Percentiles rank a stretch among this genome's conserved stretches.
phyloP scores from a whole-genome alignment of 2,888 invertebrate genomes.

The Chrysolina americana region DNA sequence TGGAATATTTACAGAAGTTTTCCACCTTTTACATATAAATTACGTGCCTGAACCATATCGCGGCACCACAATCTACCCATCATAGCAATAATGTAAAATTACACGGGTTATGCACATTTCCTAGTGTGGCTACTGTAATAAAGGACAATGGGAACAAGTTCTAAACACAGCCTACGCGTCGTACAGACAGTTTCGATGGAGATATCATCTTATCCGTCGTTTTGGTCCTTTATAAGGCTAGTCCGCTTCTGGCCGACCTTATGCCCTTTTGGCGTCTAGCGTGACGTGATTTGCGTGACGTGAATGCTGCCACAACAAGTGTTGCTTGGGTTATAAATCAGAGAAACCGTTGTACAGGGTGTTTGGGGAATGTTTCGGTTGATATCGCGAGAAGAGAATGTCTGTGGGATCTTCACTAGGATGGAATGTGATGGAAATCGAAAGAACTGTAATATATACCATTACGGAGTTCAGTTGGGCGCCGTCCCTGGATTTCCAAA shows the following conservation, averaged over 20 bases:
- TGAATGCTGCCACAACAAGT: slow-evolving; percentile 1
- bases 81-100: slow-evolving; percentile 52
- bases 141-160: slow-evolving; percentile 56
- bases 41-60: neutral
- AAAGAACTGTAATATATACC: no score
- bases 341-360: slow-evolving; percentile 6
- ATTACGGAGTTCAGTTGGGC: no score
- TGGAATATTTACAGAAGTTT: neutral
- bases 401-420: no score
- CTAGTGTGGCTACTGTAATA: slow-evolving; percentile 58
- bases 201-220: slow-evolving; percentile 58
- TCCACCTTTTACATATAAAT: neutral
- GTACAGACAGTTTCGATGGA: slow-evolving; percentile 56
- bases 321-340: neutral
- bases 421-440: no score
- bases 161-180: slow-evolving; percentile 53
- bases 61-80: neutral
- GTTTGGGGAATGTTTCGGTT: neutral
- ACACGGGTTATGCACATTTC: slow-evolving; percentile 50
- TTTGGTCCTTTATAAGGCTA: slow-evolving; percentile 34
- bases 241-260: slow-evolving; percentile 46
- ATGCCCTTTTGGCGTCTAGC: slow-evolving; percentile 45
- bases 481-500: no score
- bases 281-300: slow-evolving; percentile 38
- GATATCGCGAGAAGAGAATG: no score